Percentiles rank a stretch among this genome's conserved stretches.
Evolutionary conservation across 2,888 invertebrate genomes (phyloP).

Genomic region (Pinctada fucata): DNA sequence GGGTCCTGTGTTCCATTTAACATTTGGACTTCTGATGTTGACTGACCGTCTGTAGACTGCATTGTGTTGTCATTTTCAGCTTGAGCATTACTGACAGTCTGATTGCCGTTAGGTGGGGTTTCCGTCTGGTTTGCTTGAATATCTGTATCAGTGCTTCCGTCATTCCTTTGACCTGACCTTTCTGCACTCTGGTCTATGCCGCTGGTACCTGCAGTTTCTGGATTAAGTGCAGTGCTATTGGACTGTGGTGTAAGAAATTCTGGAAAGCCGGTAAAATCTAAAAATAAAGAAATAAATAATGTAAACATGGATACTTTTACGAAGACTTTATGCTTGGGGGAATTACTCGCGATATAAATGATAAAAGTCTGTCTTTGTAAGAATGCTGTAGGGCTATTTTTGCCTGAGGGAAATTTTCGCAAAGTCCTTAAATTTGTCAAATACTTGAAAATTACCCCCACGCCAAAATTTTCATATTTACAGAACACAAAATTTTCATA

Average conservation of each 20-base stretch:
- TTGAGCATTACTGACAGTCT: neutral
- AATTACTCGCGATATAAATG: too few species aligned
- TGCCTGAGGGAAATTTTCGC: too few species aligned
- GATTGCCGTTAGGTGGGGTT: neutral
- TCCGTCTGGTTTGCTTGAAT: too few species aligned
- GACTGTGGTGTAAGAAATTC: neutral
- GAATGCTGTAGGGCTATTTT: too few species aligned
- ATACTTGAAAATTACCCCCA: too few species aligned
- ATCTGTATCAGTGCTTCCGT: neutral
- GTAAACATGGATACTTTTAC: too few species aligned
- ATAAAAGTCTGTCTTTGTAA: too few species aligned
- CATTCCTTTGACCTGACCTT: neutral
- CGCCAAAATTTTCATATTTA: too few species aligned
- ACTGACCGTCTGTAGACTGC: neutral
- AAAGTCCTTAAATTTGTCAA: too few species aligned
- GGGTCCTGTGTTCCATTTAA: neutral
- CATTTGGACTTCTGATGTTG: neutral
- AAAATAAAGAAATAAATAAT: neutral
- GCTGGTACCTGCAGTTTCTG: neutral
- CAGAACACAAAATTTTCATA: too few species aligned
- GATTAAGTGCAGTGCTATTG: neutral
- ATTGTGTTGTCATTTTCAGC: neutral
- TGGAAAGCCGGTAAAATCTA: conserved; percentile 33
- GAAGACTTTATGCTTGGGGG: too few species aligned
- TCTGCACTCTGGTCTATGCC: neutral